A percentile compares a stretch with the other conserved stretches of the same genome.
Conservation (phyloP, 2,797 vertebrate genomes). For the Pelodytes ibericus region DNA sequence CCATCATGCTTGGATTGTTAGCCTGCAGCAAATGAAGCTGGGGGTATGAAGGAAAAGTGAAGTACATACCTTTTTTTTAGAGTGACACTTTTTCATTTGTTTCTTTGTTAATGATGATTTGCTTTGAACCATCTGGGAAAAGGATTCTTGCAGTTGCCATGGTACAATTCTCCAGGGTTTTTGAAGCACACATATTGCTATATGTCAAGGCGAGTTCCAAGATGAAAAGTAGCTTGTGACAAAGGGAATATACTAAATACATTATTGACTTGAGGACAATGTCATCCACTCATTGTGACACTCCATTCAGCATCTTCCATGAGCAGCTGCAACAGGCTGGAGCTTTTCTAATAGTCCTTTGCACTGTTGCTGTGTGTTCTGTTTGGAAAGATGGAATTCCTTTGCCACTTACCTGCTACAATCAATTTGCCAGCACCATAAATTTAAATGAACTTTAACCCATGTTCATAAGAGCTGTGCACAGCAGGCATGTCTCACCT, state of each 20-base stretch:
- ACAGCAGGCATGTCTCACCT: too few species aligned
- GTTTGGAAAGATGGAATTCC: constrained; percentile 17
- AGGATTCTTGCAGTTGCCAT: constrained; percentile 21
- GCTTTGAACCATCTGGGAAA: neutral
- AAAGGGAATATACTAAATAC: constrained; percentile 20
- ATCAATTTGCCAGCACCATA: too few species aligned
- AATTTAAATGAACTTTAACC: too few species aligned
- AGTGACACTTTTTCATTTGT: neutral
- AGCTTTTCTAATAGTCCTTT: neutral
- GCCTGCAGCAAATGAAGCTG: too few species aligned
- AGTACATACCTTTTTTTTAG: too few species aligned
- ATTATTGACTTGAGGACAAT: constrained; percentile 25
- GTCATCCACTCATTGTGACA: constrained; percentile 22
- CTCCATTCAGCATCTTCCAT: constrained; percentile 1
- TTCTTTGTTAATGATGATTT: neutral
- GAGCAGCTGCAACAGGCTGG: constrained; percentile 33
- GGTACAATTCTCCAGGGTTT: constrained; percentile 11
- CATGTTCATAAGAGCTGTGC: too few species aligned
- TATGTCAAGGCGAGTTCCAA: constrained; percentile 4
- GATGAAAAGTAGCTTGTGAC: constrained; percentile 19
- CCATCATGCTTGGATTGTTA: too few species aligned
- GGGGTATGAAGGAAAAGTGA: too few species aligned
- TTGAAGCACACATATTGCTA: neutral
- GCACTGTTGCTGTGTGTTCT: constrained; percentile 2
- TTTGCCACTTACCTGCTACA: constrained; percentile 4